Conservation (phyloP, 2,113 vertebrate species). For the Anguilla japonica region DNA sequence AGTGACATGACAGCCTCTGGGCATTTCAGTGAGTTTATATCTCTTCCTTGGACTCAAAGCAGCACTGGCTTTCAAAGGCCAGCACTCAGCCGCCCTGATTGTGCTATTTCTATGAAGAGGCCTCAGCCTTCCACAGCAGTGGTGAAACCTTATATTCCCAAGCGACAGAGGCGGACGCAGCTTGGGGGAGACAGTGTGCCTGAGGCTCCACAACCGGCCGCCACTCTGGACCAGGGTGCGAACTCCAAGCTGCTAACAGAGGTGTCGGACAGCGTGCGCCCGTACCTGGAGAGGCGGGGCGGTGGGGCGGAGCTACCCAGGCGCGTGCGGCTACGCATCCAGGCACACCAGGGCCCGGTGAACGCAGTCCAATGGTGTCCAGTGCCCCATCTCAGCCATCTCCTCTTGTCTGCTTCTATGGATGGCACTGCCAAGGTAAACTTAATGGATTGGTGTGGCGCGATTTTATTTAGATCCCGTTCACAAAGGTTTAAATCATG, state of each 20-base stretch:
- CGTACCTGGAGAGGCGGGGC: slow-evolving; percentile 69
- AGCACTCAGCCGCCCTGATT: slow-evolving; percentile 7
- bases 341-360: slow-evolving; percentile 80
- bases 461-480: background rate
- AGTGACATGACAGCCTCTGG: slow-evolving; percentile 3
- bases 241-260: slow-evolving; percentile 53
- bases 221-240: slow-evolving; percentile 34
- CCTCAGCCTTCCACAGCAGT: slow-evolving; percentile 35
- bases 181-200: background rate
- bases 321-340: slow-evolving; percentile 69
- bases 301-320: slow-evolving; percentile 70
- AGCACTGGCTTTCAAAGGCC: slow-evolving; percentile 1
- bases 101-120: slow-evolving; percentile 49
- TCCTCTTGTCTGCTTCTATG: slow-evolving; percentile 93
- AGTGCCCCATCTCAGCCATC: slow-evolving; percentile 75
- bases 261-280: slow-evolving; percentile 76
- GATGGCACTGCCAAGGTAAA: slow-evolving; percentile 92
- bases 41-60: slow-evolving; percentile 6
- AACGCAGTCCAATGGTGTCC: slow-evolving; percentile 90
- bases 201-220: slow-evolving; percentile 21
- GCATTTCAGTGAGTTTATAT: slow-evolving; percentile 9
- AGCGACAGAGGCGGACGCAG: slow-evolving; percentile 72
- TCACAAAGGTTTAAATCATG: background rate
- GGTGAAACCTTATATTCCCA: slow-evolving; percentile 84
- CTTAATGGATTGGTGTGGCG: background rate